A percentile compares a stretch with the other conserved stretches of the same genome.
Conservation (phyloP, 1,140 invertebrate species). For the Drosophila bocki region DNA sequence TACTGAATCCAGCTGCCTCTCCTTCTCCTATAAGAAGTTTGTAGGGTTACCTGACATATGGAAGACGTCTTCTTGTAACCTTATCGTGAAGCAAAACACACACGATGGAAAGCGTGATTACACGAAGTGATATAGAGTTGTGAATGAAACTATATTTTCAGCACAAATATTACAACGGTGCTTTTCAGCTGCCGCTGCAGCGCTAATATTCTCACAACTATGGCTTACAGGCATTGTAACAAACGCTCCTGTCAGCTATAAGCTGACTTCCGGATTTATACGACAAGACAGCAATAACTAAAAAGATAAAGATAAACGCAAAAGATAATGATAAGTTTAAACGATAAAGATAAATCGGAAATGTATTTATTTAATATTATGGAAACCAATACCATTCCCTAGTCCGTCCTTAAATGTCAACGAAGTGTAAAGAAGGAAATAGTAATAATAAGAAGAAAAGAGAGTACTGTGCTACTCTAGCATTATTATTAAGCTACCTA, state of each 20-base stretch:
- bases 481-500: neutral
- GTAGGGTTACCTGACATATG: neutral
- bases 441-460: neutral
- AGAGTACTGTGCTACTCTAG: neutral
- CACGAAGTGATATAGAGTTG: neutral
- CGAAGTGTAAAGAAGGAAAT: neutral
- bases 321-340: no score
- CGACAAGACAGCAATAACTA: neutral
- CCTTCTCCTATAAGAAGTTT: neutral
- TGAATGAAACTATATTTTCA: neutral
- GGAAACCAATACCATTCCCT: neutral
- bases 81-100: neutral
- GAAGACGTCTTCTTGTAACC: neutral
- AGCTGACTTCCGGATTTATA: no score
- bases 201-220: neutral
- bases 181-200: neutral
- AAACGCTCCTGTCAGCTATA: neutral
- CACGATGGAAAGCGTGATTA: constrained; percentile 1
- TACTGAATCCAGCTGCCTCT: neutral
- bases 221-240: neutral
- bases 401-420: neutral
- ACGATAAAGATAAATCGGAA: no score
- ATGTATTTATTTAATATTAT: neutral
- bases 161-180: neutral
- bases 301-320: neutral